Conservation (phyloP, 1,140 invertebrate genomes). For the Caerostris darwini region DNA sequence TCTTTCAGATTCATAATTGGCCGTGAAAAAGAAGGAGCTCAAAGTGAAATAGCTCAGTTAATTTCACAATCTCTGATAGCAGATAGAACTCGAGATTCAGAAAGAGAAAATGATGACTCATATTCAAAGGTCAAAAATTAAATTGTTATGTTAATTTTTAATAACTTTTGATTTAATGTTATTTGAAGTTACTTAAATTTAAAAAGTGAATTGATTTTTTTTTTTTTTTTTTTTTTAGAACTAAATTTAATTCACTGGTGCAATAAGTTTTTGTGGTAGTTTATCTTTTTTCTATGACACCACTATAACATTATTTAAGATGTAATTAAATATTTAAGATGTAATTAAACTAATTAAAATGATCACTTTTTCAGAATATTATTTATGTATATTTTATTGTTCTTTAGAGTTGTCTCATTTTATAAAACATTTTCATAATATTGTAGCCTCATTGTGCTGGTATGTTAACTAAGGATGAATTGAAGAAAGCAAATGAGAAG, state of each 20-base stretch:
- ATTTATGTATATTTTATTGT: too few relatives aligned
- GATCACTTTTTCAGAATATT: too few relatives aligned
- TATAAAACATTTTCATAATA: neutral
- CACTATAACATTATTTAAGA: too few relatives aligned
- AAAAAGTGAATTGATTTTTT: neutral
- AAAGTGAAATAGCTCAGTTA: conserved; percentile 90
- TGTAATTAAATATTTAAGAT: too few relatives aligned
- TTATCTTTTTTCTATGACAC: too few relatives aligned
- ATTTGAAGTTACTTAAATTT: neutral
- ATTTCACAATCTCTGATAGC: conserved; percentile 94
- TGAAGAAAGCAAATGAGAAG: conserved; percentile 83
- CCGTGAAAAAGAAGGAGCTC: conserved; percentile 95
- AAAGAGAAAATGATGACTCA: conserved; percentile 39
- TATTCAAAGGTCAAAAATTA: neutral
- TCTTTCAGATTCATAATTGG: conserved; percentile 89
- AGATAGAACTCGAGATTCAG: conserved; percentile 87
- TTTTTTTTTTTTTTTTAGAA: neutral
- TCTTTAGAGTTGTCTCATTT: neutral
- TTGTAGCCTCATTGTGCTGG: conserved; percentile 74
- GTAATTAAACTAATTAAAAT: too few relatives aligned
- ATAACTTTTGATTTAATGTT: too few relatives aligned
- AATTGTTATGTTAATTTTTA: too few relatives aligned
- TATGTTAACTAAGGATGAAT: conserved; percentile 77
- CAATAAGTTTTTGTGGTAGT: too few relatives aligned
- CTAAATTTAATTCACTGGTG: too few relatives aligned